Conservation (phyloP, 2,797 vertebrate genomes). For the Malacoraja senta region DNA sequence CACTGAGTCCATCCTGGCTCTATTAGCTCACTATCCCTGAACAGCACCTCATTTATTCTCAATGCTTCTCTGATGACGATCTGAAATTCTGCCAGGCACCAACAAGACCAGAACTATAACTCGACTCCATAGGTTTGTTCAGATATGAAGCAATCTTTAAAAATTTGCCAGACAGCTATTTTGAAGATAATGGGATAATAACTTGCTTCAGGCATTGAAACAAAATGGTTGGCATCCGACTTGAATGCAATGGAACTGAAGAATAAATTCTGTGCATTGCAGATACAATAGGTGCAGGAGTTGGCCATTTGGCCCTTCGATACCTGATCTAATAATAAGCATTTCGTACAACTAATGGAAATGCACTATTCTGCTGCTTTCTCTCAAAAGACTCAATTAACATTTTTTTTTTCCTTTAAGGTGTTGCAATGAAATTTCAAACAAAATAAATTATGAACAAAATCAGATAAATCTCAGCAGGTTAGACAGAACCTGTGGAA, state of each 20-base stretch:
- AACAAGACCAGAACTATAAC: background rate
- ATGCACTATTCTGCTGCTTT: no score
- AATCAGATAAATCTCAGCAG: no score
- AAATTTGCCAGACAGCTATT: background rate
- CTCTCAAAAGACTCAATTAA: background rate
- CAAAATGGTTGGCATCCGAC: no score
- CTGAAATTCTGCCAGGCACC: background rate
- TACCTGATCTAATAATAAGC: no score
- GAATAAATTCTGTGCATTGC: no score
- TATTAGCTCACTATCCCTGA: background rate
- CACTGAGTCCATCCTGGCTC: no score
- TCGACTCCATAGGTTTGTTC: background rate
- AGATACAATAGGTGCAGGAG: no score
- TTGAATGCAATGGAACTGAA: no score
- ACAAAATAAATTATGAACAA: background rate
- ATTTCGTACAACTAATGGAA: no score
- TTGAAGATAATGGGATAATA: background rate
- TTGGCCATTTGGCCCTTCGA: no score
- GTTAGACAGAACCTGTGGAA: no score
- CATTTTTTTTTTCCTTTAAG: background rate
- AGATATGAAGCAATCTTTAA: background rate
- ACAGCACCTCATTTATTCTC: background rate
- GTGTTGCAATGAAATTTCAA: background rate
- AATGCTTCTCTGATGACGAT: background rate
- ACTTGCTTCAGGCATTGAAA: no score